phyloP scores from a whole-genome alignment of 2,113 vertebrate genomes.

The Ariopsis seemanni region DNA sequence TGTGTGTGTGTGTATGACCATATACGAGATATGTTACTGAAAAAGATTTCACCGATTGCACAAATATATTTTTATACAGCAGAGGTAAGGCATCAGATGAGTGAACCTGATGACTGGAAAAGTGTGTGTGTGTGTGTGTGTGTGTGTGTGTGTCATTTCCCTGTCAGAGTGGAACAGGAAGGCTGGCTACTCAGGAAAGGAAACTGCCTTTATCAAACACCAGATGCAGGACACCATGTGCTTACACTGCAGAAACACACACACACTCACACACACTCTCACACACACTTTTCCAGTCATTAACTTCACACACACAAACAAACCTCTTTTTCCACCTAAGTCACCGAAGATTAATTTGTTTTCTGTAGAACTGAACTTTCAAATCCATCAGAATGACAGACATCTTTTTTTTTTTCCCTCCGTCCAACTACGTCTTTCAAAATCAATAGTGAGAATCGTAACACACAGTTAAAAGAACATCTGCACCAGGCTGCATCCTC shows the following conservation, averaged over 20 bases:
- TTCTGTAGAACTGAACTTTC: neutral
- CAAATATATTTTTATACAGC: neutral
- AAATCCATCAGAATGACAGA: neutral
- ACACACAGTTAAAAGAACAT: neutral
- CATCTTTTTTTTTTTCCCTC: neutral
- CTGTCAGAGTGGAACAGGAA: constrained; percentile 67
- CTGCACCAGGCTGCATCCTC: constrained; percentile 16
- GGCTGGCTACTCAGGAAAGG: constrained; percentile 69
- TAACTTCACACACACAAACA: constrained; percentile 11
- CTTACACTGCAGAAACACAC: constrained; percentile 68
- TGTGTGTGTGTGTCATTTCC: constrained; percentile 57
- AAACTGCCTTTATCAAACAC: constrained; percentile 68
- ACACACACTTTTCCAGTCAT: neutral
- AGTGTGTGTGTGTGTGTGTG: constrained; percentile 18
- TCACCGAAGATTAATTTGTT: neutral
- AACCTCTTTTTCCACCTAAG: neutral
- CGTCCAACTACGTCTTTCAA: neutral
- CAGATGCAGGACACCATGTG: constrained; percentile 74
- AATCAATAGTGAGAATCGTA: neutral
- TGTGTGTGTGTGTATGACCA: neutral
- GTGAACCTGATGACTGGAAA: constrained; percentile 6
- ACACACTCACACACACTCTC: constrained; percentile 9
- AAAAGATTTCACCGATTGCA: neutral
- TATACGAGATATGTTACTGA: neutral
- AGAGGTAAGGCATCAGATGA: neutral